Evolutionary conservation across 2,888 invertebrate genomes (phyloP).

Genomic region (Thereva nobilitata): DNA sequence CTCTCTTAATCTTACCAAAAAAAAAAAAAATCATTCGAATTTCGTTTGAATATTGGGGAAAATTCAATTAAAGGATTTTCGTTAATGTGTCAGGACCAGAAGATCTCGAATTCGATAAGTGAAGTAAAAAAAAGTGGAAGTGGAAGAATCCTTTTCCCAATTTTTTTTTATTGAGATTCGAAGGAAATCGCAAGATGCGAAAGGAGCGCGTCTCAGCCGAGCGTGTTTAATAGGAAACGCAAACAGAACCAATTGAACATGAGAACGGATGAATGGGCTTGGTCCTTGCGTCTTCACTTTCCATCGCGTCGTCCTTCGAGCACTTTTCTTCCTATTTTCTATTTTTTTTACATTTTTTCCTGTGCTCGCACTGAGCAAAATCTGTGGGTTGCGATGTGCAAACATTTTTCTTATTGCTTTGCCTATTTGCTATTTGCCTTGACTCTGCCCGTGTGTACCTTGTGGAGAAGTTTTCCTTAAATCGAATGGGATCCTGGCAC

Average conservation of each 20-base stretch:
- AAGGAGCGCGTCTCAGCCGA: conserved; percentile 14
- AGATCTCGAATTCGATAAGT: background rate
- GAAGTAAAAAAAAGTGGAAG: background rate
- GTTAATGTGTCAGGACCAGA: too few relatives aligned
- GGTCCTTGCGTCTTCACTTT: conserved; percentile 22
- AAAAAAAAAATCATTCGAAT: too few relatives aligned
- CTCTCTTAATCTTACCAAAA: too few relatives aligned
- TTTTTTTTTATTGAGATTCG: too few relatives aligned
- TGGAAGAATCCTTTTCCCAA: background rate
- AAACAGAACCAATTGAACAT: conserved; percentile 27
- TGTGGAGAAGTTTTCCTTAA: conserved; percentile 21
- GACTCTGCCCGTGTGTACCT: conserved; percentile 24
- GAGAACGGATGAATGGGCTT: conserved; percentile 27
- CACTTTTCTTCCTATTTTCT: background rate
- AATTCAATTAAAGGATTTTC: too few relatives aligned
- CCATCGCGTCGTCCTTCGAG: conserved; percentile 3
- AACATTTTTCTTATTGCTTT: conserved; percentile 18
- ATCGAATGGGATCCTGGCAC: conserved; percentile 27
- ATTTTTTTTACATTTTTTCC: conserved; percentile 2
- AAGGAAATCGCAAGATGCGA: conserved; percentile 13
- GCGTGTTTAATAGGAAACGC: conserved; percentile 22
- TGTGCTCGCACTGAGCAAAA: background rate
- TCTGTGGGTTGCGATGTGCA: conserved; percentile 16
- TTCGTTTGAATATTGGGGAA: too few relatives aligned
- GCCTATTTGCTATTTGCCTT: conserved; percentile 31